phyloP scores from a whole-genome alignment of 2,113 vertebrate genomes.

The human region DNA sequence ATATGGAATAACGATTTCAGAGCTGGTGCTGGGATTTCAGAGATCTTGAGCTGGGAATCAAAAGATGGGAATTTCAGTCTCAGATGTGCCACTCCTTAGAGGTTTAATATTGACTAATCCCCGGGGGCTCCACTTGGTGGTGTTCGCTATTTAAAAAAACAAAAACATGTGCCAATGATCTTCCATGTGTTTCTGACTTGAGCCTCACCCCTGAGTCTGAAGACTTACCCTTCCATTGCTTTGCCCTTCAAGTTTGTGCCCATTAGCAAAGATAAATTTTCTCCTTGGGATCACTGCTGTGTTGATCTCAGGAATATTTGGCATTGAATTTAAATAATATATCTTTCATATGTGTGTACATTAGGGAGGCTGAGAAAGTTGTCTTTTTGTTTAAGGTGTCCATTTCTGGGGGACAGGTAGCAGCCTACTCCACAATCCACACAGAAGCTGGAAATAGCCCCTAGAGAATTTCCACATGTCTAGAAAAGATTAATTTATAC shows the following conservation, averaged over 20 bases:
- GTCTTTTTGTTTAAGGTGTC: neutral
- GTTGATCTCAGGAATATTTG: neutral
- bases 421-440: neutral
- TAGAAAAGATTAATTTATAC: neutral
- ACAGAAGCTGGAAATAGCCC: neutral
- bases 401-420: neutral
- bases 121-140: neutral
- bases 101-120: neutral
- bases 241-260: neutral
- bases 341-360: neutral
- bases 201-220: neutral
- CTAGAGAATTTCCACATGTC: neutral
- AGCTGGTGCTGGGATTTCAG: neutral
- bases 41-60: neutral
- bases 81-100: neutral
- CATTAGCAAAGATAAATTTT: neutral
- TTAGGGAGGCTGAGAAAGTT: neutral
- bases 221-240: neutral
- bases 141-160: neutral
- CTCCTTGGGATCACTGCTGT: neutral
- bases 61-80: neutral
- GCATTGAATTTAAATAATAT: neutral
- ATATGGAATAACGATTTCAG: fast-evolving
- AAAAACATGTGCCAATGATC: neutral
- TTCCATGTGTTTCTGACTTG: neutral